These are phyloP conservation scores for Cottoperca gobio DNA, from an alignment of 2,797 vertebrate species.

Conservation along the genomic window DNA sequence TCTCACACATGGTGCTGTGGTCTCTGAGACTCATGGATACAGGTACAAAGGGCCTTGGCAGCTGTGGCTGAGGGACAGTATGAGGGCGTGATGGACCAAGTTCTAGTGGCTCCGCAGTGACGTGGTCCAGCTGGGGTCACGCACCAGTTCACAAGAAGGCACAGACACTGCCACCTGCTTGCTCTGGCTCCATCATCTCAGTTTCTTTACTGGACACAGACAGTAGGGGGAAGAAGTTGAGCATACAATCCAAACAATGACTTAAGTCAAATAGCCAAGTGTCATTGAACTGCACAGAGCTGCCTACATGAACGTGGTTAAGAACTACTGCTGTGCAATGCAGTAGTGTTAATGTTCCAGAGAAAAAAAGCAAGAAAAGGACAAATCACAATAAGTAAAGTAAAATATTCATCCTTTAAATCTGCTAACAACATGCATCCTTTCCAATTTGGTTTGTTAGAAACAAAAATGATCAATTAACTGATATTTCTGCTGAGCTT, in stretches of 20 bases:
- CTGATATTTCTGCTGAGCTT: neutral
- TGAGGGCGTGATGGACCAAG: conserved; percentile 39
- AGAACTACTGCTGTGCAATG: neutral
- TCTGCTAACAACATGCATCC: neutral
- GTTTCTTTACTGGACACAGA: neutral
- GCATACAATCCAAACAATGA: neutral
- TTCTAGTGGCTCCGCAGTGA: conserved; percentile 1
- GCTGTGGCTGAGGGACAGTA: conserved; percentile 36
- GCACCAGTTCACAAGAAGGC: conserved; percentile 33
- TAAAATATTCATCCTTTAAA: conserved; percentile 8
- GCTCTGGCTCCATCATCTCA: neutral
- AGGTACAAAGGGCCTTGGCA: conserved; percentile 47
- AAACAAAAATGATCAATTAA: neutral
- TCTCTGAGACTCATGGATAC: conserved; percentile 35
- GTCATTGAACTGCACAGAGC: neutral
- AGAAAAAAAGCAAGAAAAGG: neutral
- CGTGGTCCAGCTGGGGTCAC: conserved; percentile 36
- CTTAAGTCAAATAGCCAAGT: neutral
- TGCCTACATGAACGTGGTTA: neutral
- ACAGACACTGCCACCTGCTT: neutral
- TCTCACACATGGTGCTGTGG: conserved; percentile 47
- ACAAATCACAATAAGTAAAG: neutral
- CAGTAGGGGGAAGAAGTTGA: accelerated
- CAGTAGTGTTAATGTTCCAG: neutral
- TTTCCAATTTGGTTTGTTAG: neutral